phyloP scores from a whole-genome alignment of 1,140 invertebrate species.

The Oreohelix idahoensis region DNA sequence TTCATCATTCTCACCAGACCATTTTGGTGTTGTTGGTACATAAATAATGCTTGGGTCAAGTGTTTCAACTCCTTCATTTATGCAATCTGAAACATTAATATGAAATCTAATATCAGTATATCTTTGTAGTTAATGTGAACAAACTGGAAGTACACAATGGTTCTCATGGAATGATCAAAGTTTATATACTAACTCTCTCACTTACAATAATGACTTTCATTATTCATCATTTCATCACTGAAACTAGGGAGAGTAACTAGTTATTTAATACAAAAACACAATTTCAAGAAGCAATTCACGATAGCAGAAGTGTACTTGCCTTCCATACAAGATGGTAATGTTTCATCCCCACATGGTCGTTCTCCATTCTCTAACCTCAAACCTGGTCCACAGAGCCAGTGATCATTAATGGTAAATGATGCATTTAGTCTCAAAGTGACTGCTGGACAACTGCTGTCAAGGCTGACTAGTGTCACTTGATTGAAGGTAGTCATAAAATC shows the following conservation, averaged over 20 bases:
- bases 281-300: too few species aligned
- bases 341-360: neutral
- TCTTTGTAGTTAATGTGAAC: too few species aligned
- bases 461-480: neutral
- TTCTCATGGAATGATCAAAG: too few species aligned
- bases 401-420: neutral
- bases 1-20: neutral
- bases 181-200: too few species aligned
- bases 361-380: neutral
- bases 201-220: too few species aligned
- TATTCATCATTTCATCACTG: too few species aligned
- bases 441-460: neutral
- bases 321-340: slow-evolving; percentile 7
- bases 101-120: too few species aligned
- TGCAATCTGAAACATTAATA: slow-evolving; percentile 21
- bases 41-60: neutral
- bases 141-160: too few species aligned
- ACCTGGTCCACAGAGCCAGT: slow-evolving; percentile 3
- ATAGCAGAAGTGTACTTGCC: neutral
- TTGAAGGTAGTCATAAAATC: neutral
- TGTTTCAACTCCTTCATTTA: neutral
- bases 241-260: too few species aligned
- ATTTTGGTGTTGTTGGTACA: neutral
- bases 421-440: neutral
- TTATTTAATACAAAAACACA: too few species aligned